A percentile compares a stretch with the other conserved stretches of the same genome.
phyloP scores from a whole-genome alignment of 2,113 vertebrate species.

The Elephantulus edwardii region DNA sequence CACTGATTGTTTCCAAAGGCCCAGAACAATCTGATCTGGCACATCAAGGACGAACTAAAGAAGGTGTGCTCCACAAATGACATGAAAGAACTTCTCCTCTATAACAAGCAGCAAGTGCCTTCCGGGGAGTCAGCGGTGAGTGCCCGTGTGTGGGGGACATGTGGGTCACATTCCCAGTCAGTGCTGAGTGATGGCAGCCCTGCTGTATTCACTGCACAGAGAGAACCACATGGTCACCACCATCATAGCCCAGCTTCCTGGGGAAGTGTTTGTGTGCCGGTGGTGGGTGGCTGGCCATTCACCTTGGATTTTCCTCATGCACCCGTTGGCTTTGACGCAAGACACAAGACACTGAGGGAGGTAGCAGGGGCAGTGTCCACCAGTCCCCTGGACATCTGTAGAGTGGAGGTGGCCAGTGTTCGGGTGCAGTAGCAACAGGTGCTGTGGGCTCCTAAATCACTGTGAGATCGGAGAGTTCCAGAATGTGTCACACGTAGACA shows the following conservation, averaged over 20 bases:
- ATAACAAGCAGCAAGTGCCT: constrained; percentile 94
- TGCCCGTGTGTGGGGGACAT: not conserved
- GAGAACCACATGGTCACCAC: not conserved
- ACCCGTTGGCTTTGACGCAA: not conserved
- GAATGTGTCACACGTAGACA: not conserved
- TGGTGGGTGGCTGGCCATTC: not conserved
- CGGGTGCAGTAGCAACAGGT: not conserved
- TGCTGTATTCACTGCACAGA: not conserved
- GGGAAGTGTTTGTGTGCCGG: rapidly evolving
- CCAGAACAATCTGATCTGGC: constrained; percentile 96
- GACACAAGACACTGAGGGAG: not conserved
- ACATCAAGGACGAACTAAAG: constrained; percentile 95
- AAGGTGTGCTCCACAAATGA: constrained; percentile 93
- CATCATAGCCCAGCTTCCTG: not conserved
- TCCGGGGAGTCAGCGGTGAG: constrained; percentile 96
- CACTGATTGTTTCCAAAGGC: constrained; percentile 87
- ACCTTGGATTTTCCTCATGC: rapidly evolving
- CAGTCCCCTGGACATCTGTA: too few species aligned
- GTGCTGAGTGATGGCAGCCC: not conserved
- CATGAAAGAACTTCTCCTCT: constrained; percentile 96
- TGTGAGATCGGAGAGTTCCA: too few species aligned
- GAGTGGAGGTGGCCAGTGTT: too few species aligned
- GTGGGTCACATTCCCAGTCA: rapidly evolving
- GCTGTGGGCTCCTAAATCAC: not conserved
- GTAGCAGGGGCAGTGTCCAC: not conserved